Conservation (phyloP, 2,888 invertebrate species). For the Leucania comma region DNA sequence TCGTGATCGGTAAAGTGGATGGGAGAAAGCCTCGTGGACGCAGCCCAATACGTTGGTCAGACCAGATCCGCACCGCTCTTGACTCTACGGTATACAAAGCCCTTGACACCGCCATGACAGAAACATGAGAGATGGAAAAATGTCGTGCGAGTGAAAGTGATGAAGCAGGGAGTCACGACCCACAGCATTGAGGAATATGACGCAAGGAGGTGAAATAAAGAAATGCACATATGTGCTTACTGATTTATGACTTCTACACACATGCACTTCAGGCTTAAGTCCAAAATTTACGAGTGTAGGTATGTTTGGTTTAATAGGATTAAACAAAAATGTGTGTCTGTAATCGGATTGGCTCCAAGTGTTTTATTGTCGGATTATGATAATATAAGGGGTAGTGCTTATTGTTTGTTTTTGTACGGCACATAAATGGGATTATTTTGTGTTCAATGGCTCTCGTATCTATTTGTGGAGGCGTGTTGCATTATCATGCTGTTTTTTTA, state of each 20-base stretch:
- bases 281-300: slow-evolving; percentile 32
- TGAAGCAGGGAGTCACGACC: too few relatives aligned
- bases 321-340: slow-evolving; percentile 60
- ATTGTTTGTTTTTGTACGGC: slow-evolving; percentile 39
- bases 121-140: too few relatives aligned
- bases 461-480: neutral
- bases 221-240: neutral
- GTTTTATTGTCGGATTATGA: slow-evolving; percentile 58
- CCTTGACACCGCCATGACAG: too few relatives aligned
- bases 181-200: too few relatives aligned
- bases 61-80: too few relatives aligned
- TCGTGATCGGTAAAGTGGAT: too few relatives aligned
- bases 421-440: slow-evolving; percentile 36
- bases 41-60: too few relatives aligned
- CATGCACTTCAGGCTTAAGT: slow-evolving; percentile 43
- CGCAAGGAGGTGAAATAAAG: too few relatives aligned
- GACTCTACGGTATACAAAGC: too few relatives aligned
- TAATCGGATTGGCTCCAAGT: slow-evolving; percentile 55
- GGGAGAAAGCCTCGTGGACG: too few relatives aligned
- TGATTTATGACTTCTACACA: slow-evolving; percentile 19
- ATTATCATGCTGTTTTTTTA: neutral
- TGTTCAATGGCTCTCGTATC: neutral
- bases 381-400: slow-evolving; percentile 40
- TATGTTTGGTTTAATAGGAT: slow-evolving; percentile 57
- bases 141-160: too few relatives aligned